Conservation (phyloP, 1,140 invertebrate species). For the Eriosoma lanigerum region DNA sequence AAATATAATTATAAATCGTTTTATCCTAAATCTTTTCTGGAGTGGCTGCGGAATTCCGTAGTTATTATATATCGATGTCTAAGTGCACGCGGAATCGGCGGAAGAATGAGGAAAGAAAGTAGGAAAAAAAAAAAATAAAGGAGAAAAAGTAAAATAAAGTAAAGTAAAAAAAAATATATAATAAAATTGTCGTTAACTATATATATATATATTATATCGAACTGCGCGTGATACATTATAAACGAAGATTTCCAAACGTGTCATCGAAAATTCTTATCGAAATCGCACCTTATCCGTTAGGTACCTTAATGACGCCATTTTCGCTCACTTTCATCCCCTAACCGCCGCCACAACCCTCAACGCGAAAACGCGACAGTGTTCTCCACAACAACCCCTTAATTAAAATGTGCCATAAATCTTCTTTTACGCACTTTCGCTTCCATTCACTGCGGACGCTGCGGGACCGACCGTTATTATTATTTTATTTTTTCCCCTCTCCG, state of each 20-base stretch:
- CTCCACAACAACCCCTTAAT: neutral
- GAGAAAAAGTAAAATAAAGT: too few relatives aligned
- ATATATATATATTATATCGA: neutral
- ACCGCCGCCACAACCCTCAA: too few relatives aligned
- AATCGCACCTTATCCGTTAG: conserved; percentile 20
- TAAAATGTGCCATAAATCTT: conserved; percentile 34
- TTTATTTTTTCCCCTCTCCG: neutral
- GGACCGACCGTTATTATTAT: conserved; percentile 4
- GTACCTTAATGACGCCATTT: conserved; percentile 29
- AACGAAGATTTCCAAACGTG: conserved; percentile 21
- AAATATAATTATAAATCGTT: too few relatives aligned
- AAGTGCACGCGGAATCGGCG: too few relatives aligned
- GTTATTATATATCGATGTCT: too few relatives aligned
- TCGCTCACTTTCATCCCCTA: too few relatives aligned
- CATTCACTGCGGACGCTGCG: neutral
- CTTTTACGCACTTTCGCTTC: neutral
- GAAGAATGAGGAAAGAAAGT: too few relatives aligned
- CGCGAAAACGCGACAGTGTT: neutral
- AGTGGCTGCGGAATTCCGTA: too few relatives aligned
- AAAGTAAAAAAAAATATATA: too few relatives aligned
- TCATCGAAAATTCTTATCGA: conserved; percentile 26
- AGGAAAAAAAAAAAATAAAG: too few relatives aligned
- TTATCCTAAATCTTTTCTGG: too few relatives aligned
- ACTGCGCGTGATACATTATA: too few relatives aligned
- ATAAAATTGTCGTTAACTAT: conserved; percentile 15